Evolutionary conservation across 2,113 vertebrate species (phyloP), one percentile per base, ranked within the genome.

Genomic region (Dasyornis broadbenti): DNA sequence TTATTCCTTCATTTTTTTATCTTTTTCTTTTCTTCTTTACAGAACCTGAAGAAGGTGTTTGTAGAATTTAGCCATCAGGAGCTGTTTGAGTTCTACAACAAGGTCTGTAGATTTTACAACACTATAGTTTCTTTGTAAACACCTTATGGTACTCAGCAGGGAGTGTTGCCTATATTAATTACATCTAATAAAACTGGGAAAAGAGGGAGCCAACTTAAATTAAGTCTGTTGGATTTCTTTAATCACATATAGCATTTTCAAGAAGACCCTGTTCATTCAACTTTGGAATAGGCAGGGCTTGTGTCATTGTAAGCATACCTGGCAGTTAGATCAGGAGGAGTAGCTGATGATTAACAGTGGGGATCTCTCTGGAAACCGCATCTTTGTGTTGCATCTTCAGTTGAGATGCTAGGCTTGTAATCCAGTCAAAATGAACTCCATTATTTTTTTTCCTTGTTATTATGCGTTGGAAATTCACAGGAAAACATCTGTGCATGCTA

Each of bases 61-160:
- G 95, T 99, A 90, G 99, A 99, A 97, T 99, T 99, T 91, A 99
- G 84, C 97, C 99, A 99, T 96, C 96, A 98, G 97, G 98, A 99
- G 96, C 98, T 99, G 70, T 98, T 99, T 96, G 98, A 99, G 59
- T 99, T 99, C 98, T 99, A 99, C 97, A 98, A 98, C 97, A 99
- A 99, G 99, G 99, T 99, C 65, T 94, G 97, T 97, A 78, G 63
- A 83, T 97, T 96, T 91, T 96, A 91, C 40, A 87, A 71, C 89
- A 92, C 88, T 94, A 31, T 92, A 61, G 9, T 89, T 95, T 69
- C 64, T 90, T 94, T 95, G 80, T 97, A 94, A 97, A 96, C 50
- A 96, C 86, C 76, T 96, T 95, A 57, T 94, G 82, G 90, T 95
- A 61, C 95, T 96, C 73, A 93, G 89, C 78, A 66, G 70, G 95